phyloP scores from a whole-genome alignment of 2,797 vertebrate genomes.

The Siniperca scherzeri region DNA sequence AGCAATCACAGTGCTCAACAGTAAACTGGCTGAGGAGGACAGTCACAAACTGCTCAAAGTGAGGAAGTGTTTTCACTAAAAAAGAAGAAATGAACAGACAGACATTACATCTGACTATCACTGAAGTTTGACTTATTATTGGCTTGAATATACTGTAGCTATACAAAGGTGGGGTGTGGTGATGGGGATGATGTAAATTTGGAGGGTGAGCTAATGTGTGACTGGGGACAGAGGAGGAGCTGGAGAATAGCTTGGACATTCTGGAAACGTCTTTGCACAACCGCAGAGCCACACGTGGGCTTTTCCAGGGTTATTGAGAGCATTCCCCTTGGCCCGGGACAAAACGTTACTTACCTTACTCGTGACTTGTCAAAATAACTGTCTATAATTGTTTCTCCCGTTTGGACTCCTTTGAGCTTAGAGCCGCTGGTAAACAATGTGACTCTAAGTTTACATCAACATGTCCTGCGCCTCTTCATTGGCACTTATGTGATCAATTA shows the following conservation, averaged over 20 bases:
- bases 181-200: constrained; percentile 28
- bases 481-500: constrained; percentile 63
- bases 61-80: constrained; percentile 51
- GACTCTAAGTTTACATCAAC: constrained; percentile 34
- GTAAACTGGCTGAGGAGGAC: constrained; percentile 84
- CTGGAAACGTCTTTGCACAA: constrained; percentile 43
- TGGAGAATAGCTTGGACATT: constrained; percentile 50
- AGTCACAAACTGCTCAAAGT: constrained; percentile 84
- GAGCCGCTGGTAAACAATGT: constrained; percentile 6
- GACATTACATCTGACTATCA: background rate
- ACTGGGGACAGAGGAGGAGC: background rate
- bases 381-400: constrained; percentile 15
- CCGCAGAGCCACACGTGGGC: background rate
- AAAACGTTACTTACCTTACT: constrained; percentile 4
- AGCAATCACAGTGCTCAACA: constrained; percentile 81
- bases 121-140: background rate
- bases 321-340: background rate
- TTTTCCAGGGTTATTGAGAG: constrained; percentile 3
- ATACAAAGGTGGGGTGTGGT: background rate
- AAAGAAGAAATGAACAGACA: background rate
- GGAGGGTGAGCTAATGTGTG: constrained; percentile 15
- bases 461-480: constrained; percentile 15
- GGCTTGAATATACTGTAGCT: background rate
- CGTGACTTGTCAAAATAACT: constrained; percentile 24
- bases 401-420: background rate